Conservation (phyloP, 1,140 invertebrate species). For the Gonatopus flavifemur region DNA sequence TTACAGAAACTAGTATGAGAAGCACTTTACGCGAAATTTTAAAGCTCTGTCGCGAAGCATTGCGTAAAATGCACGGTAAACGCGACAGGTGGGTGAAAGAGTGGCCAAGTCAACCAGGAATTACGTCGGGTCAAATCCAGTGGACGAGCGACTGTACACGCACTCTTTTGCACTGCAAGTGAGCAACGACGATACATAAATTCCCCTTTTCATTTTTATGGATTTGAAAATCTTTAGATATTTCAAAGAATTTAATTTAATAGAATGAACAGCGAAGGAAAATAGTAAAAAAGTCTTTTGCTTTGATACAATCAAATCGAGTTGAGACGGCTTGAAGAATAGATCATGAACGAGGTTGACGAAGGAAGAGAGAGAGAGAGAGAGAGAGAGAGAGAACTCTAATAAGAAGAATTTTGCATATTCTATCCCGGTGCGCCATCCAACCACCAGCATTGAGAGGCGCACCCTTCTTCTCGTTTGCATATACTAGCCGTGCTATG, state of each 20-base stretch:
- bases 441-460: slow-evolving; percentile 22
- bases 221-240: too few species aligned
- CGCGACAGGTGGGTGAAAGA: slow-evolving; percentile 75
- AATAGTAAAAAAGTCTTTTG: too few species aligned
- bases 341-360: slow-evolving; percentile 5
- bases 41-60: slow-evolving; percentile 62
- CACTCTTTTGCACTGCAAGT: slow-evolving; percentile 68
- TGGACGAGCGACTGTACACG: slow-evolving; percentile 78
- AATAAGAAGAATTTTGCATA: slow-evolving; percentile 56
- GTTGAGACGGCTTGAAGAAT: neutral
- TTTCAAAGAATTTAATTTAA: too few species aligned
- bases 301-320: too few species aligned
- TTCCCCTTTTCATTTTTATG: too few species aligned
- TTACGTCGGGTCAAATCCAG: slow-evolving; percentile 75
- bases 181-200: slow-evolving; percentile 22
- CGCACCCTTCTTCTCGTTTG: slow-evolving; percentile 40
- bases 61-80: slow-evolving; percentile 69
- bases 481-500: slow-evolving; percentile 50
- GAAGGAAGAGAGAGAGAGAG: neutral
- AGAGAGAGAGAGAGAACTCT: slow-evolving; percentile 32
- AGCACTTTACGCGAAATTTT: slow-evolving; percentile 59
- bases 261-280: too few species aligned
- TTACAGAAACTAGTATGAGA: slow-evolving; percentile 65
- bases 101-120: slow-evolving; percentile 72
- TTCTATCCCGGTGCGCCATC: slow-evolving; percentile 35